These are phyloP conservation scores for Gymnogyps californianus DNA, from an alignment of 2,113 vertebrate genomes.

Conservation along the genomic window DNA sequence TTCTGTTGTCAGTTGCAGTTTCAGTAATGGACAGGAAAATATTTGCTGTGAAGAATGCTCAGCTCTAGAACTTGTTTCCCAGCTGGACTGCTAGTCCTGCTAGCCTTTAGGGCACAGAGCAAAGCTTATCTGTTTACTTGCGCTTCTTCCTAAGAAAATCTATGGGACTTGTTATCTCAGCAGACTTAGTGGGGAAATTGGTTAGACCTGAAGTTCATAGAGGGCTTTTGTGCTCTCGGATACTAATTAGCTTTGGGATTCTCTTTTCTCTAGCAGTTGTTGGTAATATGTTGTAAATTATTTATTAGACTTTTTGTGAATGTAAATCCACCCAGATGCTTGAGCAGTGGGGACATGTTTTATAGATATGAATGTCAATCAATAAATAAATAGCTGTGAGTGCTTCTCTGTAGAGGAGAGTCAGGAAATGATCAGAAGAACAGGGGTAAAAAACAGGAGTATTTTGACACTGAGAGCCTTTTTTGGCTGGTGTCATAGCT, in stretches of 20 bases:
- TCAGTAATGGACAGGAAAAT: not conserved
- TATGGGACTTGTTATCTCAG: not conserved
- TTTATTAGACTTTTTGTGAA: not conserved
- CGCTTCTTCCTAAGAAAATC: not conserved
- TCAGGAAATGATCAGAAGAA: not conserved
- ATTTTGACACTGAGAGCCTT: not conserved
- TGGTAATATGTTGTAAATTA: not conserved
- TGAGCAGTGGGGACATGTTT: not conserved
- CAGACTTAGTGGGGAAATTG: not conserved
- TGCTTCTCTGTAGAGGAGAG: not conserved
- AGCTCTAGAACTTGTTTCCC: not conserved
- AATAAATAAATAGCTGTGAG: not conserved
- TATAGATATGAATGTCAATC: not conserved
- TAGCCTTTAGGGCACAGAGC: not conserved
- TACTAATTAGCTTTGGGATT: not conserved
- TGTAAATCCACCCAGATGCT: not conserved
- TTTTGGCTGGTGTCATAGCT: not conserved
- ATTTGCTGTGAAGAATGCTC: not conserved
- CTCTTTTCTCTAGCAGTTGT: constrained; percentile 12
- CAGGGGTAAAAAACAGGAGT: not conserved
- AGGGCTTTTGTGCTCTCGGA: not conserved
- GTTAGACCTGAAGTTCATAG: not conserved
- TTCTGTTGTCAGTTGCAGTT: not conserved
- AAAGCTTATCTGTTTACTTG: not conserved
- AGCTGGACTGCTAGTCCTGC: not conserved